Evolutionary conservation across 1,140 invertebrate species (phyloP).

Genomic region (Drosophila subpulchrella): DNA sequence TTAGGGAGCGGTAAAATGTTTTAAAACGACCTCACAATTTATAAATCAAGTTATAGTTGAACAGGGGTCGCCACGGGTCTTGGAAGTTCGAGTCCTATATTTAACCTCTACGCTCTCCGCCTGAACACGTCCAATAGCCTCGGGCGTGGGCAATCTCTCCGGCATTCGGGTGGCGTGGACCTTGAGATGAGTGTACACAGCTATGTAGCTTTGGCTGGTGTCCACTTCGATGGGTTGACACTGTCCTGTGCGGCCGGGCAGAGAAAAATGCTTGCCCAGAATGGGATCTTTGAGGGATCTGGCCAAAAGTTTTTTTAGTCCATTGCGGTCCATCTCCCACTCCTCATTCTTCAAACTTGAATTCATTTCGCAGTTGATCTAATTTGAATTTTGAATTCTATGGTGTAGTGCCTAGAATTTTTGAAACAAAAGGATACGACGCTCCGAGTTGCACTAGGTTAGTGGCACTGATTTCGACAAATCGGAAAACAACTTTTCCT

Average conservation of each 20-base stretch:
- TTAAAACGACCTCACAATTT: too few species aligned
- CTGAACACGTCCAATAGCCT: slow-evolving; percentile 81
- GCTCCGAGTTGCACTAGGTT: slow-evolving; percentile 39
- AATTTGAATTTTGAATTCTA: not conserved
- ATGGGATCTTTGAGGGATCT: slow-evolving; percentile 84
- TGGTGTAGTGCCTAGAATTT: too few species aligned
- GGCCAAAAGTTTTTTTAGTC: slow-evolving; percentile 84
- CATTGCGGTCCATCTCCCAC: slow-evolving; percentile 37
- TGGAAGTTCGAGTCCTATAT: slow-evolving; percentile 3
- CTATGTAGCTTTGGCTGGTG: slow-evolving; percentile 86
- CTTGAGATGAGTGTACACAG: slow-evolving; percentile 86
- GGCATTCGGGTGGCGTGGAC: slow-evolving; percentile 85
- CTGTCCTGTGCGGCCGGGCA: slow-evolving; percentile 80
- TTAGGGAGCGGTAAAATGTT: too few species aligned
- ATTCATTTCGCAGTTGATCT: not conserved
- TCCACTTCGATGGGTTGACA: slow-evolving; percentile 84
- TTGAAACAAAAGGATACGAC: slow-evolving; percentile 14
- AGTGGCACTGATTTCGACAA: slow-evolving; percentile 35
- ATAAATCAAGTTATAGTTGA: not conserved
- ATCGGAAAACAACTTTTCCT: slow-evolving; percentile 32
- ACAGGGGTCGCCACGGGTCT: slow-evolving; percentile 10
- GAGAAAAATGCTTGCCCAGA: slow-evolving; percentile 85
- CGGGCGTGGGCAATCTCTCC: slow-evolving; percentile 85
- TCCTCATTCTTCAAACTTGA: slow-evolving; percentile 33
- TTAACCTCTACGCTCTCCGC: slow-evolving; percentile 54